Evolutionary conservation across 2,113 vertebrate species (phyloP).

Genomic region (Oreochromis spilurus): DNA sequence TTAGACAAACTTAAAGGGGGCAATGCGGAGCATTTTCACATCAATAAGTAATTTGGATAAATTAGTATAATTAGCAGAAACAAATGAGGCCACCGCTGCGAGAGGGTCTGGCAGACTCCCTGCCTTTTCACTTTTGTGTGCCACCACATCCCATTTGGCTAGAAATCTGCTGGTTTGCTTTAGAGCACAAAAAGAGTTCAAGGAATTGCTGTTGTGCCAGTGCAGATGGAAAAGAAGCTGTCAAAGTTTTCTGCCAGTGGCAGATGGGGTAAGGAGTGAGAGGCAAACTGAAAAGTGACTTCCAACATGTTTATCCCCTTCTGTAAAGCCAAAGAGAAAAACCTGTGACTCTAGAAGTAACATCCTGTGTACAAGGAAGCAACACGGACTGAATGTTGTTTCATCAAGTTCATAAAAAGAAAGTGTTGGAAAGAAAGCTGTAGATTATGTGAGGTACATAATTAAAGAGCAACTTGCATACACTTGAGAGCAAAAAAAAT

Average conservation of each 20-base stretch:
- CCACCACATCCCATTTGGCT: constrained; percentile 14
- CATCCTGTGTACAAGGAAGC: neutral
- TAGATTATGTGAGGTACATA: neutral
- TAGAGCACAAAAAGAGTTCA: neutral
- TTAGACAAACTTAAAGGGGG: neutral
- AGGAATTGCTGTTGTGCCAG: constrained; percentile 14
- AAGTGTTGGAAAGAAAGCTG: neutral
- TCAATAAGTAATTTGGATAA: constrained; percentile 39
- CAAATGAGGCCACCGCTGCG: constrained; percentile 26
- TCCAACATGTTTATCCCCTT: constrained; percentile 21
- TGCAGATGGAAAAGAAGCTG: constrained; percentile 45
- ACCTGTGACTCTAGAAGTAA: neutral
- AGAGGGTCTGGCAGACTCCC: constrained; percentile 12
- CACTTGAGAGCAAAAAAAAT: neutral
- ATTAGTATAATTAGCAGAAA: constrained; percentile 41
- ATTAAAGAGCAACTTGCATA: neutral
- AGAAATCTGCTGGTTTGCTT: constrained; percentile 11
- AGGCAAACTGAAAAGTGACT: constrained; percentile 3
- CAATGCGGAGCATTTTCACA: neutral
- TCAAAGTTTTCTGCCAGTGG: constrained; percentile 24
- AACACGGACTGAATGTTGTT: neutral
- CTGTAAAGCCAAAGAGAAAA: neutral
- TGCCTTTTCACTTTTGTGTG: neutral
- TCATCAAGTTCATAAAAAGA: neutral
- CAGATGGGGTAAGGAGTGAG: constrained; percentile 29